Conservation (phyloP, 2,113 vertebrate species). For the Excalfactoria chinensis region DNA sequence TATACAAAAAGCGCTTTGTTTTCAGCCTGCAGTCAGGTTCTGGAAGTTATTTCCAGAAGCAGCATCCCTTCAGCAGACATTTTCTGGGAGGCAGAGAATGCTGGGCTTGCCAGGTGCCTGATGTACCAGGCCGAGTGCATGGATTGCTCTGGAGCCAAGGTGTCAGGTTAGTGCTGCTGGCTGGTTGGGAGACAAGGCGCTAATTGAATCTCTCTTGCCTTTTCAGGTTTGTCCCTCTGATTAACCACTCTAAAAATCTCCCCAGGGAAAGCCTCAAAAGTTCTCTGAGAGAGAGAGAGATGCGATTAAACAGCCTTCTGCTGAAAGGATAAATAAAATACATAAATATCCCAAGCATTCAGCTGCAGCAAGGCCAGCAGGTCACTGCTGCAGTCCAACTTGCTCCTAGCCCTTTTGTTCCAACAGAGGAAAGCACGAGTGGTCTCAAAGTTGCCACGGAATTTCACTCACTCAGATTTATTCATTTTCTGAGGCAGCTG, state of each 20-base stretch:
- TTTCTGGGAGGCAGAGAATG: constrained; percentile 30
- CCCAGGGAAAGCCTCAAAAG: not conserved
- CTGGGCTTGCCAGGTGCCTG: constrained; percentile 28
- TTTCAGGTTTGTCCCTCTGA: constrained; percentile 44
- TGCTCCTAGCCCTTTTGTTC: not conserved
- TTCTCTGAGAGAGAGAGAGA: not conserved
- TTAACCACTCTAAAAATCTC: constrained; percentile 29
- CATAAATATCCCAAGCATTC: not conserved
- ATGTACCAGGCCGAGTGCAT: constrained; percentile 18
- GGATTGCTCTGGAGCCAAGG: constrained; percentile 26
- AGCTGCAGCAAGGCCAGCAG: not conserved
- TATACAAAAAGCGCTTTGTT: not conserved
- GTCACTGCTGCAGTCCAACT: not conserved
- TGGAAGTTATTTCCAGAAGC: constrained; percentile 25
- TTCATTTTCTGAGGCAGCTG: not conserved
- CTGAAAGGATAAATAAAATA: not conserved
- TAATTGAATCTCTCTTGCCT: constrained; percentile 59
- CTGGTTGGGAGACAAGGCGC: constrained; percentile 8
- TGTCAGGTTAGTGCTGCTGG: constrained; percentile 33
- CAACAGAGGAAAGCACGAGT: not conserved
- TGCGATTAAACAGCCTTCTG: not conserved
- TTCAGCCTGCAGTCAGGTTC: not conserved
- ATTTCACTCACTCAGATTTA: not conserved
- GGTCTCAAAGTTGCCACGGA: not conserved
- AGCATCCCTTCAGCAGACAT: constrained; percentile 37